Evolutionary conservation across 1,140 invertebrate species (phyloP).

Genomic region (Glossosoma conforme): DNA sequence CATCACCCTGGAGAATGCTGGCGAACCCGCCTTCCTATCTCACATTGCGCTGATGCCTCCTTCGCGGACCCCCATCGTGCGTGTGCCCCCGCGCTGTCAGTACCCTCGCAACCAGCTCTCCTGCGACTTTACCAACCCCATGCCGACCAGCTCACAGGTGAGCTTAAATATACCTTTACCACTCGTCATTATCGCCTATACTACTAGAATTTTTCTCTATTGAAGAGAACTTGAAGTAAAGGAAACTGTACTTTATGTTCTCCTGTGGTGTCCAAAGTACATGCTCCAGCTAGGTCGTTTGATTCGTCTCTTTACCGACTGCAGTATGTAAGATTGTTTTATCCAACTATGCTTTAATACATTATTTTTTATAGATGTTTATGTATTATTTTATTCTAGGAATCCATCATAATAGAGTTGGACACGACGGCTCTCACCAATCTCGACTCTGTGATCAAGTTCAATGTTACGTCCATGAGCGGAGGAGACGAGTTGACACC

Average conservation of each 20-base stretch:
- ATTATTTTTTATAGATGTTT: too few species aligned
- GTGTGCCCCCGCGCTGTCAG: conserved; percentile 19
- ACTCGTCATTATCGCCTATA: too few species aligned
- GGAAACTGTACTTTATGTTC: too few species aligned
- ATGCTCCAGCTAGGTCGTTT: too few species aligned
- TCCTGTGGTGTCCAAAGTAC: too few species aligned
- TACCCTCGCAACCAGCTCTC: conserved; percentile 7
- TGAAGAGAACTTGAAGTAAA: too few species aligned
- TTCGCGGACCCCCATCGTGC: conserved; percentile 6
- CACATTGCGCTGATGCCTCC: conserved; percentile 8
- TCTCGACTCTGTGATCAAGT: conserved; percentile 1
- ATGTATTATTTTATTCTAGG: conserved; percentile 22
- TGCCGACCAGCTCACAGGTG: conserved; percentile 11
- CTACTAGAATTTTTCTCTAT: too few species aligned
- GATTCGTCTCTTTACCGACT: too few species aligned
- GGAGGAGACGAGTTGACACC: conserved; percentile 19
- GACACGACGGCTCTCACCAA: conserved; percentile 16
- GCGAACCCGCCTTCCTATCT: conserved; percentile 27
- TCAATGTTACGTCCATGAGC: conserved; percentile 10
- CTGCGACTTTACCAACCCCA: conserved; percentile 25
- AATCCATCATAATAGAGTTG: conserved; percentile 20
- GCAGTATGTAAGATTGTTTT: too few species aligned
- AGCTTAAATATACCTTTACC: too few species aligned
- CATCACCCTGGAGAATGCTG: conserved; percentile 20
- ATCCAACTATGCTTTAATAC: too few species aligned